Base-by-base conservation (phyloP, 2,797 vertebrate species). In the Pachyuromys duprasi region DNA sequence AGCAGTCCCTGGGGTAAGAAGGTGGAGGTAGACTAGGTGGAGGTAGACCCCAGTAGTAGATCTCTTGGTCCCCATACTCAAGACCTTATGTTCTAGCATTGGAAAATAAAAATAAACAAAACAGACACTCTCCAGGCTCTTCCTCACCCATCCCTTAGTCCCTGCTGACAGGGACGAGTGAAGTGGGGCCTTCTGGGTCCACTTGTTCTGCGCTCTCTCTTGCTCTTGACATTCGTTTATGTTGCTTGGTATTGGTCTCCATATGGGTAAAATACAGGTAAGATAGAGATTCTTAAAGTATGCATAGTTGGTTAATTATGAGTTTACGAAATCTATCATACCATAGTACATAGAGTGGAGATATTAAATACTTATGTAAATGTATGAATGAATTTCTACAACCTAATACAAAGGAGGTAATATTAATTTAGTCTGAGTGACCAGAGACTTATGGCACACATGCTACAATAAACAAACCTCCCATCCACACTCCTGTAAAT, bases 211-310 rank as follows among this genome's bases (percentile, higher is more conserved):
- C 53, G 1, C 11, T 22, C 39, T 74, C 65, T 42, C 82, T 53
- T 17, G 55, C 8, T 84, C 55, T 9, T 53, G 78, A 69, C 87
- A 78, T 72, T 78, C 31, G 76, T 42, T 83, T 86, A 39, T 65
- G 79, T 55, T 94, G n/a, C n/a, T 39, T 86, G 62, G 1, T 45
- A 20, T 96, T 72, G 11, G 70, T 76, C 89, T 88, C 60, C n/a
- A 92, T 78, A 67, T 70, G 88, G 24, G 20, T 90, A 53, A 90
- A 90, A 90, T 96, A 81, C 84, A 96, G 31, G 9, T 55, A 90
- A 90, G 53, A 28, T 75, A 88, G 24, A 28, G 22, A 76, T 86
- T 89, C 83, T 75, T 84, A 72, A 94, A 78, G 83, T 63, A 93
- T 86, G 45, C 42, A 74, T 57, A 69, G 53, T 22, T 76, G 57